phyloP scores from a whole-genome alignment of 2,113 vertebrate species.

The Larimichthys polyactis region DNA sequence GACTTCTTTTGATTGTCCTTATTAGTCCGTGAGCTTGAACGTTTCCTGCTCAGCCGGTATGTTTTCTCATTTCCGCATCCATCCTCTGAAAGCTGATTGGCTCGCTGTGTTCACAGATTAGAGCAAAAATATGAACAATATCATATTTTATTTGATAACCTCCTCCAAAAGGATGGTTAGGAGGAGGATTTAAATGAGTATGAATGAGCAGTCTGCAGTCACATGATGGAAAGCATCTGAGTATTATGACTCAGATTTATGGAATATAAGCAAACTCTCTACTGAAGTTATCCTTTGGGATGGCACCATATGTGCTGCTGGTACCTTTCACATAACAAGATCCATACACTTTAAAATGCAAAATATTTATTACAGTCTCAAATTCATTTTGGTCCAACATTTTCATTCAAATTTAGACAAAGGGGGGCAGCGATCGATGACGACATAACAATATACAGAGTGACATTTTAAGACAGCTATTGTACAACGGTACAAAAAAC shows the following conservation, averaged over 20 bases:
- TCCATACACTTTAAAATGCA: neutral
- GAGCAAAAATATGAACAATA: too few relatives aligned
- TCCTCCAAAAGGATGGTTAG: neutral
- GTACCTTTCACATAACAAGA: neutral
- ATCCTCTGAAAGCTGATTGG: conserved; percentile 59
- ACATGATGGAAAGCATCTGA: neutral
- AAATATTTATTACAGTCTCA: conserved; percentile 21
- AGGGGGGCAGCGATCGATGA: conserved; percentile 5
- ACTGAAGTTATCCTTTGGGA: neutral
- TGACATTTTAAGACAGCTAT: neutral
- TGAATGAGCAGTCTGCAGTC: neutral
- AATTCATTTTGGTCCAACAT: neutral
- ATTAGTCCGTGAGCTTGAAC: neutral
- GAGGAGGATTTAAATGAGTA: neutral
- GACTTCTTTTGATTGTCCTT: neutral
- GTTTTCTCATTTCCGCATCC: conserved; percentile 73
- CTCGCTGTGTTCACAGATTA: neutral
- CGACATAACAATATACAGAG: neutral
- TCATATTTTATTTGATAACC: too few relatives aligned
- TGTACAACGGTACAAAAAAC: neutral
- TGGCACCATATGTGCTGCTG: neutral
- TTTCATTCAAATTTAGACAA: neutral
- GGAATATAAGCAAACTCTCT: neutral
- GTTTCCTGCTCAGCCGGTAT: conserved; percentile 30
- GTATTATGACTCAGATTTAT: neutral